Conservation (phyloP, 2,113 vertebrate genomes). For the Oophaga pumilio region DNA sequence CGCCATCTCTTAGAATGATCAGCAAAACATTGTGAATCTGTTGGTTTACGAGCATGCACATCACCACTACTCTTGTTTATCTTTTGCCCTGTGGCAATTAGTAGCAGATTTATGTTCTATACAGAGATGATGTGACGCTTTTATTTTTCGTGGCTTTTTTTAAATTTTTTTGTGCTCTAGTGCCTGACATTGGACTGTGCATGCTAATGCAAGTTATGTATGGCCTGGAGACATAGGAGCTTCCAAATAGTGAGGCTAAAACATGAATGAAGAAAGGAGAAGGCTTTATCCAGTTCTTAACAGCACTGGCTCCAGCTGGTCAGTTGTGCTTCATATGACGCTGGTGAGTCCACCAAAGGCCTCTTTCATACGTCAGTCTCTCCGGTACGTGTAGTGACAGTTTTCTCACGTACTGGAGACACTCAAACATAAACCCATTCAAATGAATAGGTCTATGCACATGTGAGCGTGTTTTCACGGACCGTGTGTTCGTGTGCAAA, state of each 20-base stretch:
- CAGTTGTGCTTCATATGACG: slow-evolving; percentile 42
- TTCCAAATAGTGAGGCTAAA: slow-evolving; percentile 37
- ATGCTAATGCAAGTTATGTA: slow-evolving; percentile 57
- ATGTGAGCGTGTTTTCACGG: too few species aligned
- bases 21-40: slow-evolving; percentile 31
- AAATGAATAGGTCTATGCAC: too few species aligned
- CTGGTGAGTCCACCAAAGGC: too few species aligned
- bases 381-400: too few species aligned
- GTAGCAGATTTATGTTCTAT: slow-evolving; percentile 44
- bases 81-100: slow-evolving; percentile 30
- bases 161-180: slow-evolving; percentile 14
- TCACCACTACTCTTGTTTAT: slow-evolving; percentile 22
- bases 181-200: slow-evolving; percentile 47
- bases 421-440: too few species aligned
- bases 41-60: slow-evolving; percentile 9
- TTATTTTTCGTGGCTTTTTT: slow-evolving; percentile 37
- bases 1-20: background rate
- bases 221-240: slow-evolving; percentile 45
- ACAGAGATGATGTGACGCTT: slow-evolving; percentile 44
- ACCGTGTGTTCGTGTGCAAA: too few species aligned
- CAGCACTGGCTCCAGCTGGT: slow-evolving; percentile 50
- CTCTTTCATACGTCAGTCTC: too few species aligned
- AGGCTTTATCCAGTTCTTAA: slow-evolving; percentile 48
- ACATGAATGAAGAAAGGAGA: slow-evolving; percentile 45
- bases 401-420: too few species aligned